Evolutionary conservation across 2,888 invertebrate species (phyloP).

Genomic region (Epirrhoe tristata): DNA sequence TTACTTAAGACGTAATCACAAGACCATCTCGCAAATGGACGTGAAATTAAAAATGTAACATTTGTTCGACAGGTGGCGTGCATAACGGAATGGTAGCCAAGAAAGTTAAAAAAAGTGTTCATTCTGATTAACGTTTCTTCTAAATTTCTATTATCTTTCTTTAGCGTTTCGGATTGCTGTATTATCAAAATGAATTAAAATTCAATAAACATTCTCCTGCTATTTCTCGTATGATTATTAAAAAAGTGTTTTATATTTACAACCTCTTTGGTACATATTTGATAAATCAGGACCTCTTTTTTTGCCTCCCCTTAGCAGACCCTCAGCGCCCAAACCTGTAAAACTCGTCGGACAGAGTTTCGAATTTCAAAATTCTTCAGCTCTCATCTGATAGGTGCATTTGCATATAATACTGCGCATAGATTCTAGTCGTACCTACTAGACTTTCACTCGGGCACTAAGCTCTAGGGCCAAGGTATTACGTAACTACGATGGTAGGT

Average conservation of each 20-base stretch:
- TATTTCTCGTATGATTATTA: no score
- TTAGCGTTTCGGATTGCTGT: no score
- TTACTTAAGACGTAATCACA: constrained; percentile 23
- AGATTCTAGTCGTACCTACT: no score
- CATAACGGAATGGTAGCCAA: constrained; percentile 1
- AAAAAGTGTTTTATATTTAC: no score
- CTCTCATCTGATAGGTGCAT: constrained; percentile 30
- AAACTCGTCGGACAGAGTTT: constrained; percentile 14
- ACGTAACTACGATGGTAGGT: not conserved
- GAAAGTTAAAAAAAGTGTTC: not conserved
- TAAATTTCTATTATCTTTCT: no score
- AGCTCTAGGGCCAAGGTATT: constrained; percentile 13
- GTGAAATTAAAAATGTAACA: constrained; percentile 3
- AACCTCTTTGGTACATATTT: not conserved
- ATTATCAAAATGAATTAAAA: no score
- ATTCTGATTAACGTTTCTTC: no score
- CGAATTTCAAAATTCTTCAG: constrained; percentile 17
- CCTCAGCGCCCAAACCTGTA: constrained; percentile 1
- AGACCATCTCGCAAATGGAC: constrained; percentile 2
- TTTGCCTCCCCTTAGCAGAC: no score
- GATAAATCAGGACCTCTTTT: constrained; percentile 1
- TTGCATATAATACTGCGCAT: constrained; percentile 28
- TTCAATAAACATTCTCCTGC: no score
- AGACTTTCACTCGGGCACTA: constrained; percentile 31
- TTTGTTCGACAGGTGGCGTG: constrained; percentile 27